phyloP scores from a whole-genome alignment of 2,888 invertebrate species.

The Gymnosoma rotundatum region DNA sequence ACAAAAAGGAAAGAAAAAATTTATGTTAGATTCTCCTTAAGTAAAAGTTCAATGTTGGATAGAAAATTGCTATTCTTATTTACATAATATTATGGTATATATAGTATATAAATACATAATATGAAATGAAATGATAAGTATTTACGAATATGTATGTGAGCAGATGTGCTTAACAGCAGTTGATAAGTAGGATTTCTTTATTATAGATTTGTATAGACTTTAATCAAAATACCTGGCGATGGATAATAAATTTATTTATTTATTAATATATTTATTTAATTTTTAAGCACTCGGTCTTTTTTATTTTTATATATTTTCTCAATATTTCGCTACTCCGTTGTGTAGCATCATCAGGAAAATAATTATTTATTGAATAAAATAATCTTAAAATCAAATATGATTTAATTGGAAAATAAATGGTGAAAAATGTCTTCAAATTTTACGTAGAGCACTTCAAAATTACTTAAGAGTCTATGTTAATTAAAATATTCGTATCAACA shows the following conservation, averaged over 20 bases:
- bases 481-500: too few species aligned
- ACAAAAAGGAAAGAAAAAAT: slow-evolving; percentile 26
- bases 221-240: slow-evolving; percentile 13
- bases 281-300: too few species aligned
- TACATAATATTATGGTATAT: slow-evolving; percentile 48
- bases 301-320: not conserved
- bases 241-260: not conserved
- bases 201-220: not conserved
- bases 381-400: too few species aligned
- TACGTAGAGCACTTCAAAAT: too few species aligned
- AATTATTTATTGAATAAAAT: too few species aligned
- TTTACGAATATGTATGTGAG: not conserved
- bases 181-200: slow-evolving; percentile 4
- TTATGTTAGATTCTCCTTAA: slow-evolving; percentile 36
- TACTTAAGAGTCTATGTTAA: too few species aligned
- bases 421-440: too few species aligned
- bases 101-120: slow-evolving; percentile 24
- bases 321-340: too few species aligned
- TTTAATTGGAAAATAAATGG: too few species aligned
- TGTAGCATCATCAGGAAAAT: too few species aligned
- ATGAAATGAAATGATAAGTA: not conserved
- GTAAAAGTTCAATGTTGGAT: slow-evolving; percentile 36
- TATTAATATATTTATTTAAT: not conserved
- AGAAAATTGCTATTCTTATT: slow-evolving; percentile 61
- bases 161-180: slow-evolving; percentile 1